Evolutionary conservation across 2,888 invertebrate genomes (phyloP).

Genomic region (Nemoura dubitans): DNA sequence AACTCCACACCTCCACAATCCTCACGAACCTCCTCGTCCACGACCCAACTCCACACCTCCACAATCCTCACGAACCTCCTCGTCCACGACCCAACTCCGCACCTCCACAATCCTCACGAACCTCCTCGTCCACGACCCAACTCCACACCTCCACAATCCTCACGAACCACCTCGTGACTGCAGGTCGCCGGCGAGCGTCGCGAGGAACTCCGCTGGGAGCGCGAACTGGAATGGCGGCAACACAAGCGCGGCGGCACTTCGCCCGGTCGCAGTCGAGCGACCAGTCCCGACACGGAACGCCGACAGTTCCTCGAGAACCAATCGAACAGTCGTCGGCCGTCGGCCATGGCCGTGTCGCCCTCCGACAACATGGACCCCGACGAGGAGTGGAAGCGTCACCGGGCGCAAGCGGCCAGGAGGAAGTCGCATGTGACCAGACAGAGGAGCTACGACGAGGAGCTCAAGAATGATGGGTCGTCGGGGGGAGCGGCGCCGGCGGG

Average conservation of each 20-base stretch:
- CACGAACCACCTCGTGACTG: not conserved
- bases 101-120: no score
- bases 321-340: slow-evolving; percentile 19
- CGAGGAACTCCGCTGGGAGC: slow-evolving; percentile 58
- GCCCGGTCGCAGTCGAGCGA: slow-evolving; percentile 34
- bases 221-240: slow-evolving; percentile 61
- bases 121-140: no score
- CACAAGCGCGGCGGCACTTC: slow-evolving; percentile 55
- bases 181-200: slow-evolving; percentile 61
- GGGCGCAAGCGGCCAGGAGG: slow-evolving; percentile 55
- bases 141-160: no score
- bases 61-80: no score
- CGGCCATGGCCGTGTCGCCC: slow-evolving; percentile 15
- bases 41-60: no score
- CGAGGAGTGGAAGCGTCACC: slow-evolving; percentile 51
- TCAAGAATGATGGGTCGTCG: slow-evolving; percentile 59
- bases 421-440: slow-evolving; percentile 75
- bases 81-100: no score
- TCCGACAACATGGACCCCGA: slow-evolving; percentile 19
- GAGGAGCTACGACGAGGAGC: slow-evolving; percentile 86
- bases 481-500: slow-evolving; percentile 54
- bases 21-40: no score
- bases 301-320: slow-evolving; percentile 46
- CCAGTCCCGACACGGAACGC: slow-evolving; percentile 51
- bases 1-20: no score